Percentiles rank a stretch among this genome's conserved stretches.
phyloP scores from a whole-genome alignment of 2,797 vertebrate species.

The Pogoniulus pusillus region DNA sequence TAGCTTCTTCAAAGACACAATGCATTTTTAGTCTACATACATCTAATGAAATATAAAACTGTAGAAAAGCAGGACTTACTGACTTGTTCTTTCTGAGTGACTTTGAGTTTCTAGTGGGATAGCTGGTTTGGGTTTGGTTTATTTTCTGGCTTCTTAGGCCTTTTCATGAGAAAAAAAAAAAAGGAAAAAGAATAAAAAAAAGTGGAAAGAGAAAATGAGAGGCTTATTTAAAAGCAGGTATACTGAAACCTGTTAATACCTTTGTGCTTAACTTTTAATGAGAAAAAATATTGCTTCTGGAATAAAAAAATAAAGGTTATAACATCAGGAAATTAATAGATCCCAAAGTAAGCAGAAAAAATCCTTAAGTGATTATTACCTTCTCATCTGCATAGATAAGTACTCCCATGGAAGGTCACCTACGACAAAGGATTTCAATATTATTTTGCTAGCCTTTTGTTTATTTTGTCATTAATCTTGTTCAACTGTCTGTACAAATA shows the following conservation, averaged over 20 bases:
- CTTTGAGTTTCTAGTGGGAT: neutral
- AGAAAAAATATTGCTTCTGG: neutral
- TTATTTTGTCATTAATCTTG: neutral
- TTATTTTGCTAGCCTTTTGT: neutral
- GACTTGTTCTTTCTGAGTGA: neutral
- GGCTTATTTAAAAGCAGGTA: neutral
- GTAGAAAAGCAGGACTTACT: neutral
- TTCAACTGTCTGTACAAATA: neutral
- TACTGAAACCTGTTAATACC: neutral
- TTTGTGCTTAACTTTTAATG: neutral
- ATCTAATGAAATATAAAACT: neutral
- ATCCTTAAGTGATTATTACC: fast-evolving
- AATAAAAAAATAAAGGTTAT: neutral
- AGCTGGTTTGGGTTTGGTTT: neutral
- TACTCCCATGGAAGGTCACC: neutral
- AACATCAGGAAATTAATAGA: neutral
- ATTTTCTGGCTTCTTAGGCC: neutral
- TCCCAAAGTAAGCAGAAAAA: neutral
- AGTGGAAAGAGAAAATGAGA: neutral
- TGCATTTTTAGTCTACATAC: fast-evolving
- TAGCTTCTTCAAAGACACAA: neutral
- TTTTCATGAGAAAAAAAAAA: neutral
- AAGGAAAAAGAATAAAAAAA: too few species aligned
- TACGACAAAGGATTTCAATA: neutral
- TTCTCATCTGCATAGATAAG: neutral